Evolutionary conservation across 2,113 vertebrate genomes (phyloP).

Genomic region (Siniperca knerii): DNA sequence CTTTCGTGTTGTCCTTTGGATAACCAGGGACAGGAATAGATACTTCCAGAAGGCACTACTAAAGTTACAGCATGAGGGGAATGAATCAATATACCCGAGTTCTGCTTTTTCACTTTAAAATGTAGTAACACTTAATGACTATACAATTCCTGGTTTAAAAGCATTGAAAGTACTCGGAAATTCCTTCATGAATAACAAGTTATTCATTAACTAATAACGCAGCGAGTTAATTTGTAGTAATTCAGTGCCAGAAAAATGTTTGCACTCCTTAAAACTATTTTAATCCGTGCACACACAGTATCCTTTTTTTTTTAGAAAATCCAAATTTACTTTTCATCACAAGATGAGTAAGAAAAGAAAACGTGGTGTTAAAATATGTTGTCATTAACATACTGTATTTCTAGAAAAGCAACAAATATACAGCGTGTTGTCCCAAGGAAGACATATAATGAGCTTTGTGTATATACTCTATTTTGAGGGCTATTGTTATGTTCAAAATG

Average conservation of each 20-base stretch:
- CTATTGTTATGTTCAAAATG: neutral
- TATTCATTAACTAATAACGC: conserved; percentile 1
- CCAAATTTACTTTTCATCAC: neutral
- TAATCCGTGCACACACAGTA: neutral
- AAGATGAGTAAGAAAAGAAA: conserved; percentile 8
- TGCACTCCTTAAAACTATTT: neutral
- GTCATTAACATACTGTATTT: neutral
- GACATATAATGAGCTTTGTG: neutral
- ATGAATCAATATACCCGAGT: conserved; percentile 64
- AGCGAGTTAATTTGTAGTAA: neutral
- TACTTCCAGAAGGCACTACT: conserved; percentile 70
- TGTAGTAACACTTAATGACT: conserved; percentile 37
- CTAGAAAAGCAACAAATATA: neutral
- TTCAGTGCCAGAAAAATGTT: neutral
- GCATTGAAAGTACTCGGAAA: conserved; percentile 1
- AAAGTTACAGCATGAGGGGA: conserved; percentile 73
- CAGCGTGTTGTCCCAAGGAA: neutral
- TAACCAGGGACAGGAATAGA: conserved; percentile 65
- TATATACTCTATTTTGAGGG: fast-evolving
- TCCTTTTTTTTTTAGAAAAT: neutral
- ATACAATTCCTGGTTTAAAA: conserved; percentile 19
- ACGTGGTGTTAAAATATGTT: neutral
- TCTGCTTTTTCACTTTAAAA: conserved; percentile 72
- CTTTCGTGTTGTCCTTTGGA: conserved; percentile 68
- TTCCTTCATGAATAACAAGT: conserved; percentile 7